Conservation (phyloP, 2,797 vertebrate species). For the Syngnathus rostellatus region DNA sequence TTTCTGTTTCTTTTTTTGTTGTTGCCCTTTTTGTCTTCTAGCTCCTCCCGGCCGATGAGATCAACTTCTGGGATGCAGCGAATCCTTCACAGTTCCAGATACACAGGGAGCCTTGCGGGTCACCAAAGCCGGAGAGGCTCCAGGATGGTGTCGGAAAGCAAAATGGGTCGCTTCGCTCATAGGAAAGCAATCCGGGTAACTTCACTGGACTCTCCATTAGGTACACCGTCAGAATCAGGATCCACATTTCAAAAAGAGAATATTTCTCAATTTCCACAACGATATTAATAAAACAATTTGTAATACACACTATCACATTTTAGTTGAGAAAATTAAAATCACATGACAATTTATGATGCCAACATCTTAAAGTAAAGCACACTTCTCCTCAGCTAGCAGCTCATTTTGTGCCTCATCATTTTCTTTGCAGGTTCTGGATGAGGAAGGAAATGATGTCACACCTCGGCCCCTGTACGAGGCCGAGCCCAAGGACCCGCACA, state of each 20-base stretch:
- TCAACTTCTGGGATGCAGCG: conserved; percentile 5
- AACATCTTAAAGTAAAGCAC: neutral
- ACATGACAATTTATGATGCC: too few species aligned
- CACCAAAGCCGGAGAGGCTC: conserved; percentile 4
- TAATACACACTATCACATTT: neutral
- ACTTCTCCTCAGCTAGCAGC: neutral
- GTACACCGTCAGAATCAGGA: neutral
- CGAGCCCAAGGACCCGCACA: conserved; percentile 35
- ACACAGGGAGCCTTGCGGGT: neutral
- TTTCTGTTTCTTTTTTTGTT: too few species aligned
- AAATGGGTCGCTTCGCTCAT: neutral
- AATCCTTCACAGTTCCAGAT: neutral
- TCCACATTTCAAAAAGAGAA: neutral
- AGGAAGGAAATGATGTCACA: conserved; percentile 72
- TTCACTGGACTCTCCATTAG: neutral
- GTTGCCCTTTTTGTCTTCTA: neutral
- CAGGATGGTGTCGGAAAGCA: conserved; percentile 1
- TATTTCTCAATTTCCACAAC: neutral
- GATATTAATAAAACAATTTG: neutral
- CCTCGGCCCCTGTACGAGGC: conserved; percentile 67
- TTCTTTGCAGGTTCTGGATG: conserved; percentile 71
- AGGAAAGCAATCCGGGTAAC: conserved; percentile 5
- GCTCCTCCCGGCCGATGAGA: neutral
- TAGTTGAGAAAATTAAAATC: neutral
- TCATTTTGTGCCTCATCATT: neutral